Evolutionary conservation across 2,797 vertebrate genomes (phyloP).

Genomic region (Tinamus major): DNA sequence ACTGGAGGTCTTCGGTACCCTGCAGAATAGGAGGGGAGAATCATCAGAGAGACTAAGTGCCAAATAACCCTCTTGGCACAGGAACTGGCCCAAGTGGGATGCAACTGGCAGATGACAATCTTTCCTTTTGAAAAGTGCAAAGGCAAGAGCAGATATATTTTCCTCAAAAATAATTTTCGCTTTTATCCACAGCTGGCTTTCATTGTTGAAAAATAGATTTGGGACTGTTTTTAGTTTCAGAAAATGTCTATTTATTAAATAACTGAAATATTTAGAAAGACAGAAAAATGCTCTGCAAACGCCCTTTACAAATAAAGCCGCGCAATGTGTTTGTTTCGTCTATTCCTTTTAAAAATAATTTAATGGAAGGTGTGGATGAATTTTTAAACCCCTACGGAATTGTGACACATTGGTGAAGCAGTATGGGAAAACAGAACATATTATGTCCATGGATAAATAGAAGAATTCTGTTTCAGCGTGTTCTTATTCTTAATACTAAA

Average conservation of each 20-base stretch:
- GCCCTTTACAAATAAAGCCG: not conserved
- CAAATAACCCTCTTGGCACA: not conserved
- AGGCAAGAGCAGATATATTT: not conserved
- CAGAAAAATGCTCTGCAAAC: slow-evolving; percentile 1
- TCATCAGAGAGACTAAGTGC: not conserved
- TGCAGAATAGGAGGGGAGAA: not conserved
- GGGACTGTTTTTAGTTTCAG: not conserved
- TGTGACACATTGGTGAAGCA: not conserved
- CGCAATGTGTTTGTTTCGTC: not conserved
- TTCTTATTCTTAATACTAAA: slow-evolving; percentile 47
- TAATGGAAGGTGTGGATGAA: not conserved
- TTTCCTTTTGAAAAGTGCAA: not conserved
- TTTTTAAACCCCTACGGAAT: not conserved
- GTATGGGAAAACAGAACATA: not conserved
- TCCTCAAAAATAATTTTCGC: not conserved
- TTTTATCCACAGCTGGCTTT: not conserved
- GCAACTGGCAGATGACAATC: not conserved
- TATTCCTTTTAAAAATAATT: not conserved
- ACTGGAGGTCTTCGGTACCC: not conserved
- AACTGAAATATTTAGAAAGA: not conserved
- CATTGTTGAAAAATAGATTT: not conserved
- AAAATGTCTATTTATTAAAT: not conserved
- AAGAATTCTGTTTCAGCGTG: slow-evolving; percentile 26
- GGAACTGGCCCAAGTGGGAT: not conserved
- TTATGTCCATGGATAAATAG: slow-evolving; percentile 21